Evolutionary conservation across 1,140 invertebrate genomes (phyloP), one percentile per base, ranked within the genome.

Genomic region (Neodiprion fabricii): DNA sequence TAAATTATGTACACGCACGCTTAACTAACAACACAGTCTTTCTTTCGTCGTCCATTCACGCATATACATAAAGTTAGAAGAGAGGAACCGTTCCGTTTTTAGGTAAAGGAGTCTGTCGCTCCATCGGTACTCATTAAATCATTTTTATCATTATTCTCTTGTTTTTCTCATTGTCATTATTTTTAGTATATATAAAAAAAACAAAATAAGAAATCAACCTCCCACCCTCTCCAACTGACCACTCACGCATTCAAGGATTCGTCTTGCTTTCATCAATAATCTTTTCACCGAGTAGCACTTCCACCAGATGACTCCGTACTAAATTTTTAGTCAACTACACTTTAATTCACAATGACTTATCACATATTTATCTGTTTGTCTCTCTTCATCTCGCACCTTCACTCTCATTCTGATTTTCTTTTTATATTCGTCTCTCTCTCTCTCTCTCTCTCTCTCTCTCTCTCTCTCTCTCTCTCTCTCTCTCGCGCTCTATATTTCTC

Each of bases 261-360:
- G 28, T 5, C 28, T 40, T 40, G 28, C 28, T 40, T 40, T 40
- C 28, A 40, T 40, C 28, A 40, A 40, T 68, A 23, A n/a, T 75
- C 66, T 72, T 65, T 74, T 80, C 77, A 80, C 75, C 76, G 74
- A 82, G 73, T 81, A 61, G 11, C 79, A 75, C 78, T 82, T 81
- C 73, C 75, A 81, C 74, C 76, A 73, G 74, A 79, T 61, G 28
- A 40, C 28, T 61, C n/a, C 74, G 28, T 70, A 70, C 70, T 74
- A 40, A 17, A 48, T 74, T 47, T 53, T 74, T 70, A 17, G 17
- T 72, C 50, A 11, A 23, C n/a, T 61, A 11, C 11, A 61, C 53
- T 12, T 77, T 75, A 86, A 81, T 84, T 85, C 84, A 84, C 83
- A 88, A 86, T 84, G 84, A 87, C 86, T 85, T 88, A 88, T 88